Evolutionary conservation across 1,140 invertebrate genomes (phyloP), one percentile per base, ranked within the genome.

Genomic region (Anastatus disparis): DNA sequence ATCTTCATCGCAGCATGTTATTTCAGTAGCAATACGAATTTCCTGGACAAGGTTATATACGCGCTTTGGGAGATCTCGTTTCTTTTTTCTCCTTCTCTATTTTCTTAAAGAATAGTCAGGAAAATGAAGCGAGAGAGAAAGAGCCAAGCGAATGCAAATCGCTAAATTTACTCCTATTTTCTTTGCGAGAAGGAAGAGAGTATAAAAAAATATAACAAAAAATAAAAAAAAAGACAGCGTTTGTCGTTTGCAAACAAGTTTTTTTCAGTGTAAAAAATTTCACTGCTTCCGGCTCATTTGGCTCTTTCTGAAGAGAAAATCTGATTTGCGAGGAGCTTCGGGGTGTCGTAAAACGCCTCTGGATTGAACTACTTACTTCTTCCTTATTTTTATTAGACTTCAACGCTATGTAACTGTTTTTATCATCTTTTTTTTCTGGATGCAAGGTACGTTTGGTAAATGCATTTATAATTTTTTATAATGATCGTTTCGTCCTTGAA

Each of bases 131-230:
- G 29, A 64, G 20, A 22, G n/a, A 12, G 10, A 17, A 48, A 48
- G 22, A 13, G 12, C 40, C n/a, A n/a, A n/a, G n/a, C 24, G 31
- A 69, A 69, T 69, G 66, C 35, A 69, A 61, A 69, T 69, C 56
- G 38, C 24, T 44, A 31, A 59, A 50, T 59, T 59, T 9, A 68
- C 55, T 59, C 22, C 7, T 50, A 26, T 48, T 56, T 17, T n/a
- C 27, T 13, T 8, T 35, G n/a, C n/a, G n/a, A n/a, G n/a, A n/a
- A n/a, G n/a, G n/a, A n/a, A n/a, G n/a, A n/a, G n/a, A n/a, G n/a
- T n/a, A n/a, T n/a, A n/a, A n/a, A n/a, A n/a, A n/a, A n/a, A n/a
- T n/a, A n/a, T n/a, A n/a, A n/a, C n/a, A n/a, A n/a, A n/a, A n/a
- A n/a, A n/a, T n/a, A n/a, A n/a, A n/a, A n/a, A n/a, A n/a, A n/a